These are phyloP conservation scores for Dermolepida albohirtum DNA, from an alignment of 2,888 invertebrate species.

Conservation along the genomic window DNA sequence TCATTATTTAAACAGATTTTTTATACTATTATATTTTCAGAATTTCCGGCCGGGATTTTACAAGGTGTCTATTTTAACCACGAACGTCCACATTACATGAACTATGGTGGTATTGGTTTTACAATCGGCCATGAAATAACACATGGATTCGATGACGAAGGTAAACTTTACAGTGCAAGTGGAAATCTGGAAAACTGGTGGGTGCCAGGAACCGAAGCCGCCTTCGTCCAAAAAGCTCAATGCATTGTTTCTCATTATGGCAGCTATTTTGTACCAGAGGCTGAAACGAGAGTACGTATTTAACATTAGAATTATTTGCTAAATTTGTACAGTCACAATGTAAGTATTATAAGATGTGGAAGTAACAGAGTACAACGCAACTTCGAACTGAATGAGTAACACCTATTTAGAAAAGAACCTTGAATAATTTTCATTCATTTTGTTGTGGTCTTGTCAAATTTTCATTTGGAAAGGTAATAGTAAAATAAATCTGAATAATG, in stretches of 20 bases:
- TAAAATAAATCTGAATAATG: no score
- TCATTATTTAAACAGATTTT: no score
- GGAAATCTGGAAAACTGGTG: constrained; percentile 97
- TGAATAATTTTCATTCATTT: no score
- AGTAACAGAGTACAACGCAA: no score
- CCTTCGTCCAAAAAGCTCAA: constrained; percentile 85
- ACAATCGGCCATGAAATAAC: constrained; percentile 94
- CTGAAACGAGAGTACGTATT: constrained; percentile 76
- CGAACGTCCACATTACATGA: constrained; percentile 90
- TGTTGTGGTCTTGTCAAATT: no score
- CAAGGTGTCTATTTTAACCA: constrained; percentile 93
- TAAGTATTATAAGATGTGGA: no score
- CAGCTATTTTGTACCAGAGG: constrained; percentile 85
- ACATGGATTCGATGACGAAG: constrained; percentile 90
- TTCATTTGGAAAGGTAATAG: no score
- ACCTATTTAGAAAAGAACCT: no score
- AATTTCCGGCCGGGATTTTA: constrained; percentile 93
- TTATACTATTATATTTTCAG: constrained; percentile 70
- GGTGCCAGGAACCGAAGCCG: constrained; percentile 84
- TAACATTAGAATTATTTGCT: no score
- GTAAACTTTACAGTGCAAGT: constrained; percentile 91
- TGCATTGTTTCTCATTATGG: constrained; percentile 96
- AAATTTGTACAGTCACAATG: no score
- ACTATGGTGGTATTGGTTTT: constrained; percentile 91
- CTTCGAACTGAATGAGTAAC: no score